A percentile compares a stretch with the other conserved stretches of the same genome.
Evolutionary conservation across 1,140 invertebrate species (phyloP).

Genomic region (Hydropsyche tenuis): DNA sequence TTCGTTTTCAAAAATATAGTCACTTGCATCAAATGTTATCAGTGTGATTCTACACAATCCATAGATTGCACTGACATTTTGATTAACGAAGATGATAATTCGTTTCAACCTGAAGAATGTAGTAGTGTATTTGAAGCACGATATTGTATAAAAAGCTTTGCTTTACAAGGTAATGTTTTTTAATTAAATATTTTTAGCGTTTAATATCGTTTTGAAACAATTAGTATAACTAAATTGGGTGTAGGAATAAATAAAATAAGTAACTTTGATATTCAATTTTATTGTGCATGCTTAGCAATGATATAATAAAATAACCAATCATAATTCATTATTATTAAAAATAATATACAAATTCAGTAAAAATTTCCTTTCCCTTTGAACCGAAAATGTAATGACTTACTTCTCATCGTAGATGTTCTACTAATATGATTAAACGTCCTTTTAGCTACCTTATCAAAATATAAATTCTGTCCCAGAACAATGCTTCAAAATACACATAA

Average conservation of each 20-base stretch:
- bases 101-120: constrained; percentile 70
- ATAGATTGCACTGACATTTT: constrained; percentile 78
- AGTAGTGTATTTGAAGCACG: constrained; percentile 78
- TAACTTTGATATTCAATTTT: constrained; percentile 34
- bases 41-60: constrained; percentile 76
- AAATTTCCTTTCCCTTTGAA: not conserved
- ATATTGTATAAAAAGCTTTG: constrained; percentile 87
- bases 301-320: constrained; percentile 19
- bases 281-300: constrained; percentile 47
- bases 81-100: constrained; percentile 68
- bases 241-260: constrained; percentile 24
- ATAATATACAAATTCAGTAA: constrained; percentile 14
- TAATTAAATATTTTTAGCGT: not conserved
- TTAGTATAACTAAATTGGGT: too few species aligned
- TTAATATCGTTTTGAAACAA: not conserved
- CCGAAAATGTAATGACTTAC: too few species aligned
- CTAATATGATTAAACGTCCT: too few species aligned
- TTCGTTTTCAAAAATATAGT: constrained; percentile 54
- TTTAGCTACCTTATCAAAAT: too few species aligned
- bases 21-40: constrained; percentile 75
- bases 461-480: too few species aligned
- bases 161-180: constrained; percentile 57
- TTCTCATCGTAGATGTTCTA: too few species aligned
- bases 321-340: constrained; percentile 8
- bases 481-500: too few species aligned